Conservation (phyloP, 2,888 invertebrate species). For the Drosophila bunnanda region DNA sequence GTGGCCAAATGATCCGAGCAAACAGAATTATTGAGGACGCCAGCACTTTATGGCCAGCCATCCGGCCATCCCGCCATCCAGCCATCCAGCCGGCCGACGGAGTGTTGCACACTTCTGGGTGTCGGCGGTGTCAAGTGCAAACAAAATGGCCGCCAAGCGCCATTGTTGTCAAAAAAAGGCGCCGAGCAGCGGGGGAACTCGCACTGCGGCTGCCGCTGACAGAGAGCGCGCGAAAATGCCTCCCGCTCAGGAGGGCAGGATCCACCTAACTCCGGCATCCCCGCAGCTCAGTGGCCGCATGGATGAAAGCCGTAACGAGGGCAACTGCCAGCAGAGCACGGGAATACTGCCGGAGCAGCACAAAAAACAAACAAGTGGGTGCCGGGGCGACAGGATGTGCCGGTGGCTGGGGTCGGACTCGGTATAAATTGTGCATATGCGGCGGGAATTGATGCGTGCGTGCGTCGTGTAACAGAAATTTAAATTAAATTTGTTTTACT, state of each 20-base stretch:
- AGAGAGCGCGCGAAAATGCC: slow-evolving; percentile 59
- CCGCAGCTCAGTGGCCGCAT: slow-evolving; percentile 21
- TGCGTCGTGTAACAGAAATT: slow-evolving; percentile 61
- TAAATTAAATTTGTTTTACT: slow-evolving; percentile 70
- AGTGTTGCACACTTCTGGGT: slow-evolving; percentile 32
- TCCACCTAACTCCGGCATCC: slow-evolving; percentile 14
- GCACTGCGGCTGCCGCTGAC: slow-evolving; percentile 53
- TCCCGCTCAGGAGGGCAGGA: slow-evolving; percentile 40
- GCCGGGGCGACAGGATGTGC: slow-evolving; percentile 19
- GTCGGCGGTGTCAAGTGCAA: slow-evolving; percentile 65
- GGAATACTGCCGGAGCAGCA: slow-evolving; percentile 28
- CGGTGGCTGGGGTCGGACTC: slow-evolving; percentile 15
- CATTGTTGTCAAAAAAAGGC: slow-evolving; percentile 48
- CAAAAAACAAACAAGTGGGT: slow-evolving; percentile 43
- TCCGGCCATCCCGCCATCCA: neutral
- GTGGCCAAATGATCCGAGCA: slow-evolving; percentile 37
- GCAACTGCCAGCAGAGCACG: slow-evolving; percentile 13
- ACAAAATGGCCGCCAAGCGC: slow-evolving; percentile 65
- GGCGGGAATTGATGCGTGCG: slow-evolving; percentile 50
- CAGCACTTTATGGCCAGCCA: slow-evolving; percentile 30
- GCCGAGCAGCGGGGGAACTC: slow-evolving; percentile 7
- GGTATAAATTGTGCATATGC: slow-evolving; percentile 55
- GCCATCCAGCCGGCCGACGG: slow-evolving; percentile 1
- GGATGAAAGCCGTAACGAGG: slow-evolving; percentile 18
- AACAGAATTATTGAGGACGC: slow-evolving; percentile 44